These are phyloP conservation scores for Bufo bufo DNA, from an alignment of 2,113 vertebrate genomes.

Conservation along the genomic window DNA sequence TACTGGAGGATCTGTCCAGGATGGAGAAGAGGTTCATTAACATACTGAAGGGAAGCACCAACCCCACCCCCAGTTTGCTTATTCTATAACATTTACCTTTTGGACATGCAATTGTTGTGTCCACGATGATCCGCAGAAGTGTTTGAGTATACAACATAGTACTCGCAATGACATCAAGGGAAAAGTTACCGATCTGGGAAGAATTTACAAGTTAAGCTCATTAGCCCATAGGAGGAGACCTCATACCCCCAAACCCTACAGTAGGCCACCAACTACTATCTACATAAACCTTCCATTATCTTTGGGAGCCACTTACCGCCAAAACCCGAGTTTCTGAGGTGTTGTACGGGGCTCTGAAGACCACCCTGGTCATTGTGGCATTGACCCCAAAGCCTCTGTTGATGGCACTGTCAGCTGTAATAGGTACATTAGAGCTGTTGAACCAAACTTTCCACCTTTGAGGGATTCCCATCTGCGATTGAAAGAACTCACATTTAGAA, in stretches of 20 bases:
- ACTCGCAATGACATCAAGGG: conserved; percentile 72
- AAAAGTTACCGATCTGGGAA: conserved; percentile 71
- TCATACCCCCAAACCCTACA: not conserved
- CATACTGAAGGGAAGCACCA: too few relatives aligned
- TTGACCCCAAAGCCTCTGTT: conserved; percentile 56
- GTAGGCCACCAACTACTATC: not conserved
- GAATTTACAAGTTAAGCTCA: not conserved
- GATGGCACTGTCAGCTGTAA: conserved; percentile 46
- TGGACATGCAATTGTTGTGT: conserved; percentile 69
- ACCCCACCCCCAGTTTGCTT: not conserved
- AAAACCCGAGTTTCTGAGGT: conserved; percentile 37
- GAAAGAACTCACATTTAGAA: not conserved
- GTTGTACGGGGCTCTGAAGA: conserved; percentile 60
- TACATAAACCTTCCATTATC: not conserved
- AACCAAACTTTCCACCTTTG: conserved; percentile 59
- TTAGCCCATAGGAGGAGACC: not conserved
- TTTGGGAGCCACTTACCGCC: conserved; percentile 21
- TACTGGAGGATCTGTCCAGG: conserved; percentile 66
- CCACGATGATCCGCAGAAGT: conserved; percentile 66
- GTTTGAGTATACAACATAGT: conserved; percentile 71
- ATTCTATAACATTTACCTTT: conserved; percentile 53
- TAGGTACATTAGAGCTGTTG: not conserved
- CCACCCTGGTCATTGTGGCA: conserved; percentile 55
- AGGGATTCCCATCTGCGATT: conserved; percentile 19
- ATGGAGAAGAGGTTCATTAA: not conserved